phyloP scores from a whole-genome alignment of 53 echinoderm and acorn worm species.

The Henricia sp. region DNA sequence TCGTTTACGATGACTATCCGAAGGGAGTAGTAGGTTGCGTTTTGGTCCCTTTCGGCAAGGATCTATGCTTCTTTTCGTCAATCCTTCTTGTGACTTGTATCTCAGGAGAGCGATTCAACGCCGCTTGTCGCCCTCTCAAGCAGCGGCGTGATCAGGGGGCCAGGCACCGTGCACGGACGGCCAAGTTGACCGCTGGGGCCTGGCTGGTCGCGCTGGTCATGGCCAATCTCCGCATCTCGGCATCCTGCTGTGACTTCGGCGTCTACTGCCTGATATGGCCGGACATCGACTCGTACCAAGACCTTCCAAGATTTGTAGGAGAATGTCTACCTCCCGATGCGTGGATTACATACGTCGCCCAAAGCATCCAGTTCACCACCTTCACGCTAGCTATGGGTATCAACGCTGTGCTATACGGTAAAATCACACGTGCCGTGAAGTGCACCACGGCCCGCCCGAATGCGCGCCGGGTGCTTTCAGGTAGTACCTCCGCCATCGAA shows the following conservation, averaged over 20 bases:
- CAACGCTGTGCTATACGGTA: conserved; percentile 76
- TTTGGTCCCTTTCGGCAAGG: conserved; percentile 50
- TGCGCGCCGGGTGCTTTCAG: conserved; percentile 2
- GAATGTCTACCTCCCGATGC: conserved; percentile 46
- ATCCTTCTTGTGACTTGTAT: conserved; percentile 83
- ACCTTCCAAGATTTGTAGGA: conserved; percentile 27
- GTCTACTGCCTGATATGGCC: conserved; percentile 75
- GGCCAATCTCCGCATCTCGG: conserved; percentile 69
- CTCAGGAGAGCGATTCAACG: conserved; percentile 79
- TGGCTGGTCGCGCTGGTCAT: conserved; percentile 71
- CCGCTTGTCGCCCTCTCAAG: conserved; percentile 77
- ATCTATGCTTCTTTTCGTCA: conserved; percentile 77
- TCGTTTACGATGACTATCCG: conserved; percentile 52
- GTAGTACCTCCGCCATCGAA: conserved; percentile 50
- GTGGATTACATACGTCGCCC: conserved; percentile 33
- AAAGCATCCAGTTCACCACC: conserved; percentile 75
- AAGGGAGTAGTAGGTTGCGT: conserved; percentile 42
- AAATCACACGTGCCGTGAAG: conserved; percentile 73
- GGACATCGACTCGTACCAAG: conserved; percentile 35
- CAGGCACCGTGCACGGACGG: conserved; percentile 61
- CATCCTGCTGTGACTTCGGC: conserved; percentile 15
- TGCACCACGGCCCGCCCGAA: conserved; percentile 53
- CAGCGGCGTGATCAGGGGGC: conserved; percentile 73
- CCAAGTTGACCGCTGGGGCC: conserved; percentile 54
- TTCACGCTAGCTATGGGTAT: conserved; percentile 86